phyloP scores from a whole-genome alignment of 2,797 vertebrate species.

The Loriculus beryllinus region DNA sequence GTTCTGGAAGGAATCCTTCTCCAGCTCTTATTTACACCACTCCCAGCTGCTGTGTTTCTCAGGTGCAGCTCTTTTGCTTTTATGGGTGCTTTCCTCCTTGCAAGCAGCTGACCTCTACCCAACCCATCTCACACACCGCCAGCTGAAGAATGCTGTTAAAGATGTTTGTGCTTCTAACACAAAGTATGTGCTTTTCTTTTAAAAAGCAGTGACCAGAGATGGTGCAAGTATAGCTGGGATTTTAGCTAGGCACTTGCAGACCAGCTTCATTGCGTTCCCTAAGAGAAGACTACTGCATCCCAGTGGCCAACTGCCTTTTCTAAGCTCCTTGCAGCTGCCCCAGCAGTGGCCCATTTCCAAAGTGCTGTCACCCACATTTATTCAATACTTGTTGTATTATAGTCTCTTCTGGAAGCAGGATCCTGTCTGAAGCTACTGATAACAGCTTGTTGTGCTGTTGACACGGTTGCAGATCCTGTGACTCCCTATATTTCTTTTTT shows the following conservation, averaged over 20 bases:
- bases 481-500: neutral
- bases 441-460: conserved; percentile 31
- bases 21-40: neutral
- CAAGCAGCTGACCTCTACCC: neutral
- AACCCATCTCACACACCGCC: rapidly evolving
- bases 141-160: rapidly evolving
- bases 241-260: neutral
- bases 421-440: neutral
- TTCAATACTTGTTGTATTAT: neutral
- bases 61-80: neutral
- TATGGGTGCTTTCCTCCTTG: neutral
- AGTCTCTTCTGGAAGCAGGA: conserved; percentile 7
- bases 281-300: neutral
- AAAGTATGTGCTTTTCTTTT: neutral
- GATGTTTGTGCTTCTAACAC: neutral
- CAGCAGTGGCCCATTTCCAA: conserved; percentile 7
- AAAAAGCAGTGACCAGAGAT: neutral
- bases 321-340: neutral
- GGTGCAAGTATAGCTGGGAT: neutral
- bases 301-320: neutral
- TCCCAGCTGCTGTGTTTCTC: neutral
- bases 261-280: neutral
- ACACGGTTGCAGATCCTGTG: neutral
- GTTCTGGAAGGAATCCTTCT: neutral
- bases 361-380: neutral